A percentile compares a stretch with the other conserved stretches of the same genome.
These are phyloP conservation scores for Limnephilus auricula DNA, from an alignment of 2,888 invertebrate species.

Conservation along the genomic window DNA sequence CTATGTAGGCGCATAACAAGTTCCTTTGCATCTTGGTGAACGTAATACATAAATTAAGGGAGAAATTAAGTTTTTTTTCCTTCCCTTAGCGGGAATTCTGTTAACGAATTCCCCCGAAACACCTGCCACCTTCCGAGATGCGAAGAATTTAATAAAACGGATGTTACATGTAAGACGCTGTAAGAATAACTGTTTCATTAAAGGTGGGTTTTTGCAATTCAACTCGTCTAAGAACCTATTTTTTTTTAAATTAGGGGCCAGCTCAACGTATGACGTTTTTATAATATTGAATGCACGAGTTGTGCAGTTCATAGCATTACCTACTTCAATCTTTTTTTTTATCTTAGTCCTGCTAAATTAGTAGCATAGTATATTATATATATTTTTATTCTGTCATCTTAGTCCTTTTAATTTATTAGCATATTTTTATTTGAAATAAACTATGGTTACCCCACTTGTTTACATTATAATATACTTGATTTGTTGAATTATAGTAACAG, in stretches of 20 bases:
- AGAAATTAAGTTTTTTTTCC: constrained; percentile 32
- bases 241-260: neutral
- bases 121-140: constrained; percentile 25
- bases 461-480: no score
- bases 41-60: constrained; percentile 31
- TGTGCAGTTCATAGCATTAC: neutral
- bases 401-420: no score
- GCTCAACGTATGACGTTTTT: neutral
- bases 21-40: constrained; percentile 16
- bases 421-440: no score
- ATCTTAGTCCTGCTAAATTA: no score
- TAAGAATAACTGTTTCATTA: constrained; percentile 26
- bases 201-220: constrained; percentile 4
- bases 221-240: neutral
- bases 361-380: no score
- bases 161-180: constrained; percentile 9
- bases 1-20: neutral
- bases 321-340: no score
- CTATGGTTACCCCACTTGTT: no score
- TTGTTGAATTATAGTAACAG: no score
- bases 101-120: constrained; percentile 20
- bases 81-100: constrained; percentile 9
- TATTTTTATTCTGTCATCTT: no score
- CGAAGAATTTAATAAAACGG: constrained; percentile 41
- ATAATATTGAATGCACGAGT: neutral